Evolutionary conservation across 2,113 vertebrate genomes (phyloP).

Genomic region (Lates calcarifer): DNA sequence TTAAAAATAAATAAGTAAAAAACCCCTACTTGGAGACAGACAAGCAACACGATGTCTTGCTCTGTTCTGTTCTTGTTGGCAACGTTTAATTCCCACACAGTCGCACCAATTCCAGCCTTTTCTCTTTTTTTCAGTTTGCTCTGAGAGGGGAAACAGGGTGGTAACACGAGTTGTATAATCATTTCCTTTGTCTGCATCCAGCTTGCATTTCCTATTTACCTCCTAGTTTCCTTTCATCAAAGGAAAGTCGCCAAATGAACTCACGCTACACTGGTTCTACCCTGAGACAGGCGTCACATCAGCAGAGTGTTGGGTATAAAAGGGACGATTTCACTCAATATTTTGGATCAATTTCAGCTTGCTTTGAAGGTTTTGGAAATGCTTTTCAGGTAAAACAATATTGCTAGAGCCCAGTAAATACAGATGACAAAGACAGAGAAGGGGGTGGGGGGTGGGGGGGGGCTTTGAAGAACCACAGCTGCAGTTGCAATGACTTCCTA

Average conservation of each 20-base stretch:
- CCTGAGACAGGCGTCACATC: not conserved
- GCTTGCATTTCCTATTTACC: slow-evolving; percentile 68
- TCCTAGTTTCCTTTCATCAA: slow-evolving; percentile 53
- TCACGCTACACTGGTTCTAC: not conserved
- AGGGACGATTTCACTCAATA: not conserved
- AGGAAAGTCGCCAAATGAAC: slow-evolving; percentile 53
- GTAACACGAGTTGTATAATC: slow-evolving; percentile 61
- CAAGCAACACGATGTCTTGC: not conserved
- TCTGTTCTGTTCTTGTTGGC: slow-evolving; percentile 1
- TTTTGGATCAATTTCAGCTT: not conserved
- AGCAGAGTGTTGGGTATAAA: not conserved
- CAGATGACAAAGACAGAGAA: slow-evolving; percentile 47
- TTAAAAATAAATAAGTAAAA: not conserved
- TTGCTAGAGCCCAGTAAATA: not conserved
- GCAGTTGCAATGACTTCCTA: slow-evolving; percentile 85
- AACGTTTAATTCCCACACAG: slow-evolving; percentile 21
- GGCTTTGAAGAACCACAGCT: slow-evolving; percentile 74
- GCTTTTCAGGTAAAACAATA: slow-evolving; percentile 32
- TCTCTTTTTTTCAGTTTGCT: slow-evolving; percentile 10
- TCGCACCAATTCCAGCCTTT: slow-evolving; percentile 12
- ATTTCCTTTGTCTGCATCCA: slow-evolving; percentile 65
- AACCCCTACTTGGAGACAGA: not conserved
- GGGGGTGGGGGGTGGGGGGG: slow-evolving; percentile 39
- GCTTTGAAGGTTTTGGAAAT: not conserved
- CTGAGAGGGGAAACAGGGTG: slow-evolving; percentile 27